Conservation (phyloP, 2,113 vertebrate genomes). For the Motacilla tschutschensis region DNA sequence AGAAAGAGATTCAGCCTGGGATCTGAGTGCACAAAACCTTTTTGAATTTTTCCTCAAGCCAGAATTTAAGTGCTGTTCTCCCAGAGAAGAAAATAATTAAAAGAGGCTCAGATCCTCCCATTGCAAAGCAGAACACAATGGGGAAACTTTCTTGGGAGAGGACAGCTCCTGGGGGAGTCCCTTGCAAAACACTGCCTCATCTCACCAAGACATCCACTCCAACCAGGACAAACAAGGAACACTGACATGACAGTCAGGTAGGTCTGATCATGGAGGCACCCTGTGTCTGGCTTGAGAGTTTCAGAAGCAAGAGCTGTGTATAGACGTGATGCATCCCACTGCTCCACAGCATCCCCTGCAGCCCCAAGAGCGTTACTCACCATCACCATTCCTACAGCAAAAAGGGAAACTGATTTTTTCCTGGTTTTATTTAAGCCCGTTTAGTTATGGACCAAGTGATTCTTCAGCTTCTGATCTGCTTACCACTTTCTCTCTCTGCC, state of each 20-base stretch:
- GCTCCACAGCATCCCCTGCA: background rate
- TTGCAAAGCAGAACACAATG: background rate
- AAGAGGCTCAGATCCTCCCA: background rate
- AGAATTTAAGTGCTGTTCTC: background rate
- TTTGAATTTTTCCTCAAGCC: background rate
- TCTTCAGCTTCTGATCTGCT: background rate
- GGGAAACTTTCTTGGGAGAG: background rate
- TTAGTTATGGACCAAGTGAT: background rate
- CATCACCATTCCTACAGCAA: rapidly evolving
- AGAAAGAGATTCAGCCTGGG: background rate
- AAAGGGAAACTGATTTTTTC: background rate
- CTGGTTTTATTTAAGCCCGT: background rate
- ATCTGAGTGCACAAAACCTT: background rate
- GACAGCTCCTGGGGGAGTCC: background rate
- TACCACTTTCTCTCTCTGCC: background rate
- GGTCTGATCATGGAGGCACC: background rate
- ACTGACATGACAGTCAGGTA: rapidly evolving
- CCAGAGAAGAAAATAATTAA: background rate
- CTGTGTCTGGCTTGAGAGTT: background rate
- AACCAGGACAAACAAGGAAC: background rate
- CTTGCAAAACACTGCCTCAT: background rate
- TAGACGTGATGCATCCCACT: rapidly evolving
- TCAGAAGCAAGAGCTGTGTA: rapidly evolving
- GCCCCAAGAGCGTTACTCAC: rapidly evolving
- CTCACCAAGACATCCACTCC: background rate